Conservation (phyloP, 2,797 vertebrate genomes). For the Oophaga sylvatica region DNA sequence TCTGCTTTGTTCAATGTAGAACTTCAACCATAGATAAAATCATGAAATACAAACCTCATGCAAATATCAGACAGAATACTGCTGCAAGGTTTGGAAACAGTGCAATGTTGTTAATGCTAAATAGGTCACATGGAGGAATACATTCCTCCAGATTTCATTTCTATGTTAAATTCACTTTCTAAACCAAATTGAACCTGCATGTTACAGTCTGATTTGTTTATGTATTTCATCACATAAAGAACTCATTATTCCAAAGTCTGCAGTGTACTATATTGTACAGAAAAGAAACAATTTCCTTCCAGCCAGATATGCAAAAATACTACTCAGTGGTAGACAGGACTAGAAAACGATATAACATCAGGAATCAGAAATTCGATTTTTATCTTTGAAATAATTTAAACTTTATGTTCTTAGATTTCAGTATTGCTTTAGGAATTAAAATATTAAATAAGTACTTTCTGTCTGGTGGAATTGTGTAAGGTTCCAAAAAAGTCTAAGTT, state of each 20-base stretch:
- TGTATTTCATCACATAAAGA: conserved; percentile 62
- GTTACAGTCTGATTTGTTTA: conserved; percentile 62
- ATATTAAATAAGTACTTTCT: conserved; percentile 8
- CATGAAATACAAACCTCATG: conserved; percentile 16
- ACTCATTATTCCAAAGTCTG: conserved; percentile 58
- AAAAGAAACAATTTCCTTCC: conserved; percentile 36
- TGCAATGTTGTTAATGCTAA: conserved; percentile 57
- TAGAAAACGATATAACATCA: conserved; percentile 21
- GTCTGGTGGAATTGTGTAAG: neutral
- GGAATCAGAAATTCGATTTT: neutral
- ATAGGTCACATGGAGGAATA: conserved; percentile 55
- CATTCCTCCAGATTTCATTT: conserved; percentile 61
- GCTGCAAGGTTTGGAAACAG: conserved; percentile 32
- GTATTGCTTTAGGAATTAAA: neutral
- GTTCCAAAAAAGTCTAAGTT: neutral
- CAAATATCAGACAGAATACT: conserved; percentile 22
- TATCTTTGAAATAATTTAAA: conserved; percentile 9
- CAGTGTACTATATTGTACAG: conserved; percentile 28
- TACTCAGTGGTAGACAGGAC: conserved; percentile 23
- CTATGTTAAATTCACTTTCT: conserved; percentile 62
- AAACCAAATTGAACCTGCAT: conserved; percentile 62
- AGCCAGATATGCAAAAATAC: conserved; percentile 48
- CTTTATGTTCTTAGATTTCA: conserved; percentile 15
- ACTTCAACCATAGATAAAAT: conserved; percentile 39
- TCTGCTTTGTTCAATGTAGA: conserved; percentile 29